Evolutionary conservation across 2,113 vertebrate species (phyloP).

Genomic region (Xenus cinereus): DNA sequence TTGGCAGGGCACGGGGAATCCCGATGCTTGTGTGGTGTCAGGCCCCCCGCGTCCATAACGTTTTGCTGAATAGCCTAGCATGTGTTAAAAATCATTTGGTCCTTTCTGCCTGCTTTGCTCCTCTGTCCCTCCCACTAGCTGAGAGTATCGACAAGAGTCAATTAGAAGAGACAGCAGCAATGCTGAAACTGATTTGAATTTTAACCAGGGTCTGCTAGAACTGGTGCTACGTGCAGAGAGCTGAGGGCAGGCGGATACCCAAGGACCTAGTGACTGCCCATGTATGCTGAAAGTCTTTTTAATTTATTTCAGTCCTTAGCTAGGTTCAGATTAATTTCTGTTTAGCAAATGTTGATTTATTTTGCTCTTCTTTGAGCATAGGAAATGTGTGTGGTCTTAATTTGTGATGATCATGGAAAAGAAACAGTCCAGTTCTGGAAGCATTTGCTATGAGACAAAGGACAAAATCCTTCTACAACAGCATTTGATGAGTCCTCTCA

Average conservation of each 20-base stretch:
- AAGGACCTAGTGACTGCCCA: neutral
- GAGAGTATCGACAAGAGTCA: neutral
- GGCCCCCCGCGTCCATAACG: accelerated
- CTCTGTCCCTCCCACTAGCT: neutral
- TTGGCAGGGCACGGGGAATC: neutral
- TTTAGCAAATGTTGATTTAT: neutral
- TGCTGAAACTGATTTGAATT: constrained; percentile 37
- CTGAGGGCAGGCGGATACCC: neutral
- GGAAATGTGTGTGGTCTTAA: neutral
- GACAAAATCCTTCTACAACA: neutral
- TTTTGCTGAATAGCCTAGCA: neutral
- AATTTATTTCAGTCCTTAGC: neutral
- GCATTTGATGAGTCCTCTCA: neutral
- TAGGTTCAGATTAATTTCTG: neutral
- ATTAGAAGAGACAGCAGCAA: constrained; percentile 17
- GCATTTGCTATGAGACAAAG: neutral
- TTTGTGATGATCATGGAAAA: neutral
- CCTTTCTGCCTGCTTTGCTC: neutral
- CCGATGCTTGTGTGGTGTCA: neutral
- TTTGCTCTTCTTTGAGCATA: neutral
- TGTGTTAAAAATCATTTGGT: neutral
- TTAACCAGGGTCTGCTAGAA: neutral
- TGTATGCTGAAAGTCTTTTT: neutral
- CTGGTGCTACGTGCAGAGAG: neutral
- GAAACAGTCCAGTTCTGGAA: neutral